Evolutionary conservation across 2,113 vertebrate species (phyloP).

Genomic region (Python bivittatus): DNA sequence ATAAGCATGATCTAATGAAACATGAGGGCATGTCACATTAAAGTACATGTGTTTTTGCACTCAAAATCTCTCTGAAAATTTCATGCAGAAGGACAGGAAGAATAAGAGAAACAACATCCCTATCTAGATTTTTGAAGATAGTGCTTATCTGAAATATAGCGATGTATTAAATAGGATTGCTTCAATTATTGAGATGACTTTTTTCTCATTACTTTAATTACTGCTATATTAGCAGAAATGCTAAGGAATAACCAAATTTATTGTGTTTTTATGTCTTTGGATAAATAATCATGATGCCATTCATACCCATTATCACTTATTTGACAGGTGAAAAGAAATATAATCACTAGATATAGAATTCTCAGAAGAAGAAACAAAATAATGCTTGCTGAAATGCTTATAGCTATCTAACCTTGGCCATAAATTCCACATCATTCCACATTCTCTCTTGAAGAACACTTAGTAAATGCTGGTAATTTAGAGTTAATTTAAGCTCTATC

Average conservation of each 20-base stretch:
- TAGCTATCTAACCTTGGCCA: neutral
- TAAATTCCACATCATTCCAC: neutral
- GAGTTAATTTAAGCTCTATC: too few species aligned
- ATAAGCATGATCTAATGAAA: neutral
- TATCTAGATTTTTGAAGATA: neutral
- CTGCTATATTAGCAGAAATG: neutral
- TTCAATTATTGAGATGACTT: neutral
- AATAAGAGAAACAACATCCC: neutral
- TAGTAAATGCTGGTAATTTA: neutral
- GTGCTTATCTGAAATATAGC: neutral
- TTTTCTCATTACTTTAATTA: neutral
- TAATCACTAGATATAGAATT: neutral
- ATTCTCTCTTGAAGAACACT: neutral
- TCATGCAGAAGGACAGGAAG: neutral
- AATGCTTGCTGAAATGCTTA: neutral
- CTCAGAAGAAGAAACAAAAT: neutral
- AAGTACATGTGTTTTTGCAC: neutral
- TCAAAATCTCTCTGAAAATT: neutral
- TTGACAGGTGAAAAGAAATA: neutral
- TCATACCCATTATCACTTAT: neutral
- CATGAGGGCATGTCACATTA: neutral
- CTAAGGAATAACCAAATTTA: slow-evolving; percentile 1
- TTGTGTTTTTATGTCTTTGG: neutral
- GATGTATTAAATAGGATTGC: neutral
- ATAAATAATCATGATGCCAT: neutral